These are phyloP conservation scores for Clepsis dumicolana DNA, from an alignment of 2,888 invertebrate genomes.

Conservation along the genomic window DNA sequence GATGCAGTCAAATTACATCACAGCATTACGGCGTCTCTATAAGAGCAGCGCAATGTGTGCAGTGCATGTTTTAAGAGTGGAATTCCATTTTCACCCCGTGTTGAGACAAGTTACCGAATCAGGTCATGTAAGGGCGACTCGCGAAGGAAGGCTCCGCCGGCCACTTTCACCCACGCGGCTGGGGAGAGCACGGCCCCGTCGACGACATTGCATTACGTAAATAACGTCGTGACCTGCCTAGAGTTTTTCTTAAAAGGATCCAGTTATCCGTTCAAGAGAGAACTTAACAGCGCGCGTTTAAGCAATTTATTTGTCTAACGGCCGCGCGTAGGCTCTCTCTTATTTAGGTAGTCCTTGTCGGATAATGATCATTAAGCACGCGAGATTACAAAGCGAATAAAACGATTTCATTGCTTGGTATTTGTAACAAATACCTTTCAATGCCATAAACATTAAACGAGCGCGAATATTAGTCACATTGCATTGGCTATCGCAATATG, in stretches of 20 bases:
- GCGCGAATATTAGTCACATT: conserved; percentile 41
- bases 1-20: conserved; percentile 23
- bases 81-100: conserved; percentile 48
- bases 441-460: conserved; percentile 43
- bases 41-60: conserved; percentile 25
- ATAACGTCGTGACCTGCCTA: conserved; percentile 56
- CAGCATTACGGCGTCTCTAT: conserved; percentile 16
- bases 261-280: conserved; percentile 41
- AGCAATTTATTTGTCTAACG: conserved; percentile 24
- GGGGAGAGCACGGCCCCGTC: conserved; percentile 45
- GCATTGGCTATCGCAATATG: conserved; percentile 41
- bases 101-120: conserved; percentile 60
- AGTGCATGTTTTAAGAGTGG: conserved; percentile 30
- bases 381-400: conserved; percentile 37
- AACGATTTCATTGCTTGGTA: conserved; percentile 30
- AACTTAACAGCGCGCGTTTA: conserved; percentile 32
- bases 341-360: conserved; percentile 35
- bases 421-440: conserved; percentile 40
- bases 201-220: conserved; percentile 54
- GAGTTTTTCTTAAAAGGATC: conserved; percentile 45
- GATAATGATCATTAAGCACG: conserved; percentile 39
- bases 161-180: conserved; percentile 67
- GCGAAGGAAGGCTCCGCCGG: conserved; percentile 51
- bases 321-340: conserved; percentile 29
- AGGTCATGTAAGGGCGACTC: conserved; percentile 58